Conservation (phyloP, 2,113 vertebrate species). For the Onychorhynchus coronatus region DNA sequence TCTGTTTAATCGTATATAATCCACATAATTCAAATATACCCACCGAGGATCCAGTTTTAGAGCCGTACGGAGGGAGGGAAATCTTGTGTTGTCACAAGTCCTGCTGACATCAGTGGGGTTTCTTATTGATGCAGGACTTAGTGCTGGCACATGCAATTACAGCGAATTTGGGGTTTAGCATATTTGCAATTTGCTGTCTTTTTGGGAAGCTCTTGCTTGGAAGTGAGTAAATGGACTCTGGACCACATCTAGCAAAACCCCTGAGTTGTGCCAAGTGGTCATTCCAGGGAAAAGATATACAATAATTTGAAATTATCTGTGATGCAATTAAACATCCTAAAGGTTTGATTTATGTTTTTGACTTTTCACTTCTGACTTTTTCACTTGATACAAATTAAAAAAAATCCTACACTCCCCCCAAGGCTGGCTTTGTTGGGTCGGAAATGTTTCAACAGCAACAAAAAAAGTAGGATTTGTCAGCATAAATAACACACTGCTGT, state of each 20-base stretch:
- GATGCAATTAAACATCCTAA: not conserved
- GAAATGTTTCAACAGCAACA: not conserved
- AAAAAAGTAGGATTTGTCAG: not conserved
- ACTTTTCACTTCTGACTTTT: too few species aligned
- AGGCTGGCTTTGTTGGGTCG: not conserved
- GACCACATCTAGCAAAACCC: not conserved
- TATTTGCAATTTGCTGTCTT: not conserved
- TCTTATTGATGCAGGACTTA: slow-evolving; percentile 41
- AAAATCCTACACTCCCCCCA: not conserved
- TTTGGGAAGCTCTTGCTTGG: not conserved
- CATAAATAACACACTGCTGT: not conserved
- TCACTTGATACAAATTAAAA: not conserved
- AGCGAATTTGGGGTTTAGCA: slow-evolving; percentile 31
- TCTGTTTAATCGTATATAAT: slow-evolving; percentile 41
- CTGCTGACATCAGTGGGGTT: slow-evolving; percentile 55
- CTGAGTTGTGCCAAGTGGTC: not conserved
- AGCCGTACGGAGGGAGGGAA: not conserved
- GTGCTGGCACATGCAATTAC: not conserved
- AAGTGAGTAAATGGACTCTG: not conserved
- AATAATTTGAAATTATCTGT: not conserved
- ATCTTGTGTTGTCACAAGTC: slow-evolving; percentile 45
- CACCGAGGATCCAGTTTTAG: not conserved
- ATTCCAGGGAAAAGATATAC: not conserved
- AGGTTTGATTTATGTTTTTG: not conserved
- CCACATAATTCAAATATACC: slow-evolving; percentile 26